Base-by-base conservation (phyloP, 2,888 invertebrate species). In the Pelosia muscerda region DNA sequence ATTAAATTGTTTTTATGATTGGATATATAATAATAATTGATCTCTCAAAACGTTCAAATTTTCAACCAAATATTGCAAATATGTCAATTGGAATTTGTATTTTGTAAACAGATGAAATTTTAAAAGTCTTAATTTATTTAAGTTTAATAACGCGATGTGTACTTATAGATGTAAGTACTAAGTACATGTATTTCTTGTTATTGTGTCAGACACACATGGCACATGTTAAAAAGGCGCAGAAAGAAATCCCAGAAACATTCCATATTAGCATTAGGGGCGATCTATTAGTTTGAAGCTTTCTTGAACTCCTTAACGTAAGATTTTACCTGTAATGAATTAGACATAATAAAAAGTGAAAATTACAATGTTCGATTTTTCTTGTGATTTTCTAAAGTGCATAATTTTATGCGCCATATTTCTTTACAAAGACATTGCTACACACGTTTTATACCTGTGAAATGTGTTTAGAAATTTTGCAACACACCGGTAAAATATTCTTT, bases 91-190 rank as follows among this genome's bases (percentile, higher is more conserved):
- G 49, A 1, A 19, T 42, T 42, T 9, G 2, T 49, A 8, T 49
- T 49, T 49, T 49, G 9, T n/a, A 49, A n/a, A n/a, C 19, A 49
- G 8, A n/a, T 19, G 6, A n/a, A 49, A n/a, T n/a, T 49, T 49
- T n/a, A n/a, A n/a, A 49, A 19, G 6, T 49, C 15, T 4, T 15
- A 49, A 49, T 9, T 49, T 49, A 49, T 49, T 49, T 15, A 38
- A 49, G 19, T 49, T 2, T 49, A 49, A 2, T 49, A n/a, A 49
- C n/a, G 49, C n/a, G 49, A n/a, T 49, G n/a, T 49, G 19, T 49
- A 49, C 49, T n/a, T 49, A 49, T 42, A 42, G n/a, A n/a, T n/a
- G n/a, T 49, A 49, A 49, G n/a, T 49, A 49, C 49, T 49, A 49
- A 1, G 49, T 49, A n/a, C 49, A 49, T 6, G n/a, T 49, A 49